Evolutionary conservation across 2,113 vertebrate genomes (phyloP), one percentile per base, ranked within the genome.

Genomic region (Phaethon lepturus): DNA sequence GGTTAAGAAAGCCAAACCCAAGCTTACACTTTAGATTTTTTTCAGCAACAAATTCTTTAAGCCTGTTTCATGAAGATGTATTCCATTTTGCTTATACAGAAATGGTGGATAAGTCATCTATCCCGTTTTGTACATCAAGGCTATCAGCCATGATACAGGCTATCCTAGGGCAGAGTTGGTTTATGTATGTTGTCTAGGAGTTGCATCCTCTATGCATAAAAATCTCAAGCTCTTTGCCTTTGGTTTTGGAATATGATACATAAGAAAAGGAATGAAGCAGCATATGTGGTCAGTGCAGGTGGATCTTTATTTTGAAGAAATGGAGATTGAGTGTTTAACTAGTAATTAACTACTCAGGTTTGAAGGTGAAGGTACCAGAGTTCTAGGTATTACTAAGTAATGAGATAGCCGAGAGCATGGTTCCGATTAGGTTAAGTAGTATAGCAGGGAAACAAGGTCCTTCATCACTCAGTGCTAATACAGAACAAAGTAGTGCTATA

Each of bases 361-460:
- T 78, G 71, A 89, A 93, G 62, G 93, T 55, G 60, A 78, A 93
- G 24, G 49, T 81, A 66, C 49, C 15, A 63, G 75, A 90, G 78
- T 66, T 83, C 72, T 84, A 29, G 16, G 12, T 73, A 75, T 95
- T 90, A 87, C 88, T 95, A 93, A 96, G 52, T 93, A 78, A 95
- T 84, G 64, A 93, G 75, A 44, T 62, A 92, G 49, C 44, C 86
- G 81, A 92, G 38, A 88, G 13, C 4, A 3, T 50, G 81, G 67
- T 68, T 93, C 55, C 86, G 86, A 63, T 91, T 87, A 89, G 29
- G 50, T 67, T 87, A 95, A 89, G 58, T 90, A 88, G 75, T 87
- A 62, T 10, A 87, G 23, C 49, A 68, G 35, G 33, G 44, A 59
- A 94, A 72, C 35, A 83, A 24, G 33, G n/a, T 62, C 24, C 33